Evolutionary conservation across 2,797 vertebrate species (phyloP).

Genomic region (Notolabrus celidotus): DNA sequence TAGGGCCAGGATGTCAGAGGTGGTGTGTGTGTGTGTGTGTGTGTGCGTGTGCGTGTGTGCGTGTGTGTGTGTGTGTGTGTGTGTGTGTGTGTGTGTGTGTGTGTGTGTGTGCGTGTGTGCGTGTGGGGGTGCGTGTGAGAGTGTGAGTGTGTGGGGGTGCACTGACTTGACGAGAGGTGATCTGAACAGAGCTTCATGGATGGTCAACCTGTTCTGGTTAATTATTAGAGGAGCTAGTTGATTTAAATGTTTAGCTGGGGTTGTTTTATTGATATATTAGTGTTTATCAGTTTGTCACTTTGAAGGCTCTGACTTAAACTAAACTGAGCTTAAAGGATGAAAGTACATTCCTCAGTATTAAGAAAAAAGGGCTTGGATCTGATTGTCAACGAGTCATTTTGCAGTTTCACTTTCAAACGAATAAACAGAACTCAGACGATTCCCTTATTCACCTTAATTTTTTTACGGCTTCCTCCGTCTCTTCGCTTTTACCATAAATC

Average conservation of each 20-base stretch:
- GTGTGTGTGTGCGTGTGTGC: not conserved
- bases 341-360: slow-evolving; percentile 6
- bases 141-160: slow-evolving; percentile 37
- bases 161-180: slow-evolving; percentile 71
- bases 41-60: not conserved
- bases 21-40: slow-evolving; percentile 38
- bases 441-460: slow-evolving; percentile 46
- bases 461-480: slow-evolving; percentile 70
- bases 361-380: not conserved
- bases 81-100: slow-evolving; percentile 30
- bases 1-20: slow-evolving; percentile 87
- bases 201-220: slow-evolving; percentile 78
- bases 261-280: slow-evolving; percentile 22
- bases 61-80: slow-evolving; percentile 33
- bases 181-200: slow-evolving; percentile 66
- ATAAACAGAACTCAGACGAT: slow-evolving; percentile 43
- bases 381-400: slow-evolving; percentile 24
- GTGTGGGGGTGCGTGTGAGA: no score
- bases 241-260: slow-evolving; percentile 62
- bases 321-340: not conserved
- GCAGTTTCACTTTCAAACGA: slow-evolving; percentile 64
- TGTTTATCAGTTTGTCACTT: not conserved
- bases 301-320: not conserved
- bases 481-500: slow-evolving; percentile 87
- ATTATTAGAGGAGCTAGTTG: slow-evolving; percentile 78